phyloP scores from a whole-genome alignment of 2,797 vertebrate genomes.

The Cossypha niveicapilla region DNA sequence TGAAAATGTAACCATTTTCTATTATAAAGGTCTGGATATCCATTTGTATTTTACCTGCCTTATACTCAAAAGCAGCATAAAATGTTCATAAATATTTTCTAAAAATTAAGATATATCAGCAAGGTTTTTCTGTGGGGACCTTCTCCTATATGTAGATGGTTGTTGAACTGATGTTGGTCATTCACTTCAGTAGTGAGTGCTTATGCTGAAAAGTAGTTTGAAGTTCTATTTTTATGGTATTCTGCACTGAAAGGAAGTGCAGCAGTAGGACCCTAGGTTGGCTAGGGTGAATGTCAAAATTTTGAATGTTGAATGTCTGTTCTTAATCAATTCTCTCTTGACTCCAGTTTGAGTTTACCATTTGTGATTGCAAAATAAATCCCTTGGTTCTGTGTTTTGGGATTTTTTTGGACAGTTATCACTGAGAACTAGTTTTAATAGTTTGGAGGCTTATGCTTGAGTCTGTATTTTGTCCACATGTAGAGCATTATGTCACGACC shows the following conservation, averaged over 20 bases:
- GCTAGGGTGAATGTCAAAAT: not conserved
- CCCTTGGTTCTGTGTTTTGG: not conserved
- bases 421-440: not conserved
- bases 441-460: not conserved
- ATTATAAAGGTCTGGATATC: not conserved
- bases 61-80: not conserved
- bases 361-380: not conserved
- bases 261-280: not conserved
- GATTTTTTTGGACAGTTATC: not conserved
- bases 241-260: not conserved
- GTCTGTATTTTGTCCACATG: not conserved
- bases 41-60: not conserved
- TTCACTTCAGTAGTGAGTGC: not conserved
- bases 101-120: not conserved
- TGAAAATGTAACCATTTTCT: not conserved
- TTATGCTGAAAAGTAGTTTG: not conserved
- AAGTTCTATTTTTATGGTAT: not conserved
- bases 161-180: not conserved
- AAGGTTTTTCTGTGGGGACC: not conserved
- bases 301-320: not conserved
- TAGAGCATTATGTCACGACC: not conserved
- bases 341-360: not conserved
- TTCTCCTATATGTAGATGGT: not conserved
- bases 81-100: not conserved
- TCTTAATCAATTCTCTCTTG: not conserved